phyloP scores from a whole-genome alignment of 1,140 invertebrate species.

The Drosophila saltans region DNA sequence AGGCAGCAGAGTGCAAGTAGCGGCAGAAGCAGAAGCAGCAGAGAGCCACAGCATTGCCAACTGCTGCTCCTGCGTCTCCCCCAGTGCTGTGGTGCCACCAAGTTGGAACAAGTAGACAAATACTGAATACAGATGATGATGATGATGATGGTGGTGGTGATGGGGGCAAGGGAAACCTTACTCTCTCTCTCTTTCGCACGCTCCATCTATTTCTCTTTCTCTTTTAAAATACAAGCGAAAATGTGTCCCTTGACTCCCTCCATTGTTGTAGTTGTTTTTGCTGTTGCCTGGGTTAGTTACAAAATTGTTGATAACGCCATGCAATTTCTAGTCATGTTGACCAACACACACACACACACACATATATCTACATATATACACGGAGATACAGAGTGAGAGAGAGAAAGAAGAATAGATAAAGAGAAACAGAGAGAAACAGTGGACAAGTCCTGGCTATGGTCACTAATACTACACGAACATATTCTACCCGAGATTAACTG shows the following conservation, averaged over 20 bases:
- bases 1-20: slow-evolving; percentile 39
- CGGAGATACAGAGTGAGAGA: neutral
- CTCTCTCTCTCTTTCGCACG: slow-evolving; percentile 4
- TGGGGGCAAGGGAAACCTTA: neutral
- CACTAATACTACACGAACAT: slow-evolving; percentile 5
- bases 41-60: slow-evolving; percentile 36
- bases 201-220: slow-evolving; percentile 6
- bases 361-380: neutral
- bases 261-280: neutral
- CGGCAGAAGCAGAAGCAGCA: slow-evolving; percentile 42
- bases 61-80: neutral
- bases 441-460: slow-evolving; percentile 3
- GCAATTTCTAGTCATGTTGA: slow-evolving; percentile 58
- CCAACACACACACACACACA: slow-evolving; percentile 31
- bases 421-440: slow-evolving; percentile 3
- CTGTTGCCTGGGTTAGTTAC: slow-evolving; percentile 25
- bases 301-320: slow-evolving; percentile 61
- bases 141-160: neutral
- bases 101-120: slow-evolving; percentile 48
- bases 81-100: slow-evolving; percentile 4
- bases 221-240: slow-evolving; percentile 47
- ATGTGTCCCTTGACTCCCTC: slow-evolving; percentile 18
- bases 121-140: slow-evolving; percentile 34
- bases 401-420: neutral
- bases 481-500: neutral